phyloP scores from a whole-genome alignment of 2,888 invertebrate genomes.

The Polymixis lichenea region DNA sequence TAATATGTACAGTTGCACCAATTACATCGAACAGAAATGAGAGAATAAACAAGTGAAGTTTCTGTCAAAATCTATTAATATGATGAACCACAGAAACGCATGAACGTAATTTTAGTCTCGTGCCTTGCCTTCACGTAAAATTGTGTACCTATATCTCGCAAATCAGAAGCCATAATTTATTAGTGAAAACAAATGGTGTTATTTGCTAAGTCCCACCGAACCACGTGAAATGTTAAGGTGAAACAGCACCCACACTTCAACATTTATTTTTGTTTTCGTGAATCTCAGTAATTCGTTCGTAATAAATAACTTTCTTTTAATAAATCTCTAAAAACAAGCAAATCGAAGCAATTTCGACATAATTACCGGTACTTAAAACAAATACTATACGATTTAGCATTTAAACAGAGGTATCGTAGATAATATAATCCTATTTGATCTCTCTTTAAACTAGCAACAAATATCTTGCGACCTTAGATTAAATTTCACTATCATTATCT shows the following conservation, averaged over 20 bases:
- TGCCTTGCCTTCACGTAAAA: not conserved
- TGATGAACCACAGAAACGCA: constrained; percentile 10
- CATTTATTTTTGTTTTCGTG: too few relatives aligned
- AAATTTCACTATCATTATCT: constrained; percentile 42
- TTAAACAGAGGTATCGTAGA: not conserved
- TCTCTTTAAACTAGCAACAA: constrained; percentile 11
- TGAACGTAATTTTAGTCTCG: constrained; percentile 14
- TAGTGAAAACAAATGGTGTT: not conserved
- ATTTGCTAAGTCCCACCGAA: not conserved
- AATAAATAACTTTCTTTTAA: not conserved
- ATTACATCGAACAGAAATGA: constrained; percentile 43
- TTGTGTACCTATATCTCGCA: not conserved
- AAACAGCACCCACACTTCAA: not conserved
- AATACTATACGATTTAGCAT: constrained; percentile 4
- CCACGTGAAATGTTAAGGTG: not conserved
- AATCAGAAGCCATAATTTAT: not conserved
- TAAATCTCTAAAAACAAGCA: not conserved
- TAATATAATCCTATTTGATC: constrained; percentile 12
- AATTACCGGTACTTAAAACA: not conserved
- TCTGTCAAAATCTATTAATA: constrained; percentile 32
- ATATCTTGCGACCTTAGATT: constrained; percentile 34
- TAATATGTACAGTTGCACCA: constrained; percentile 18
- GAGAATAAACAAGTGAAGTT: constrained; percentile 28
- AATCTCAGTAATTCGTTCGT: not conserved
- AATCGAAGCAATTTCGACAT: not conserved